phyloP scores from a whole-genome alignment of 2,113 vertebrate genomes.

The Siphamia tubifer region DNA sequence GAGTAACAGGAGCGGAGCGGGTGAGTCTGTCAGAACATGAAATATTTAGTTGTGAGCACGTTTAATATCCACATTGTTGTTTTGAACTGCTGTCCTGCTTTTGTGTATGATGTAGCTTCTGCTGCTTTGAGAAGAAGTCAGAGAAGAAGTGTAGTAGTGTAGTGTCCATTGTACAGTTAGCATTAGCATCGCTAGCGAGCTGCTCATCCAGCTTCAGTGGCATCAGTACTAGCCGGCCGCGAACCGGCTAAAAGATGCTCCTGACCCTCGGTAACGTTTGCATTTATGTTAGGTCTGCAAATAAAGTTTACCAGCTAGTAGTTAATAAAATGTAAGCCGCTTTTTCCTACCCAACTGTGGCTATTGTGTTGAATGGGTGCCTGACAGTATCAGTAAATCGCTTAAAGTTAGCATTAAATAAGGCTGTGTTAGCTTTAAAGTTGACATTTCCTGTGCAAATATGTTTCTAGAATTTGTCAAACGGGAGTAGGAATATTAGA shows the following conservation, averaged over 20 bases:
- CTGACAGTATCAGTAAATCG: background rate
- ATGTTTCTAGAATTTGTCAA: background rate
- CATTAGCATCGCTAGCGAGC: constrained; percentile 53
- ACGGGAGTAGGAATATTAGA: background rate
- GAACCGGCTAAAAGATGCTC: background rate
- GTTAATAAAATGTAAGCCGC: background rate
- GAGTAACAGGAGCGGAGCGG: constrained; percentile 66
- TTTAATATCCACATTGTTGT: background rate
- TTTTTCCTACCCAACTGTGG: background rate
- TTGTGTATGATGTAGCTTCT: background rate
- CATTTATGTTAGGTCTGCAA: background rate
- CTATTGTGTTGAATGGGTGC: background rate
- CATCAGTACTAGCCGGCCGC: constrained; percentile 19
- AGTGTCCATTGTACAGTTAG: constrained; percentile 34
- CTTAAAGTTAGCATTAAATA: background rate
- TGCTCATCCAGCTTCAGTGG: constrained; percentile 7
- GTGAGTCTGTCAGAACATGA: constrained; percentile 61
- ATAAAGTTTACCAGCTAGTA: background rate
- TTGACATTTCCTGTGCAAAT: background rate
- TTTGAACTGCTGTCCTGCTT: background rate
- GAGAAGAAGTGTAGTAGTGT: rapidly evolving
- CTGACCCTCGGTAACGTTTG: rapidly evolving
- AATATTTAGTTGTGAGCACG: background rate
- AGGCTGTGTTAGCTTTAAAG: background rate
- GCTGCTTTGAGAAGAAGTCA: background rate